phyloP scores from a whole-genome alignment of 2,888 invertebrate genomes.

The Drosophila maculinotata region DNA sequence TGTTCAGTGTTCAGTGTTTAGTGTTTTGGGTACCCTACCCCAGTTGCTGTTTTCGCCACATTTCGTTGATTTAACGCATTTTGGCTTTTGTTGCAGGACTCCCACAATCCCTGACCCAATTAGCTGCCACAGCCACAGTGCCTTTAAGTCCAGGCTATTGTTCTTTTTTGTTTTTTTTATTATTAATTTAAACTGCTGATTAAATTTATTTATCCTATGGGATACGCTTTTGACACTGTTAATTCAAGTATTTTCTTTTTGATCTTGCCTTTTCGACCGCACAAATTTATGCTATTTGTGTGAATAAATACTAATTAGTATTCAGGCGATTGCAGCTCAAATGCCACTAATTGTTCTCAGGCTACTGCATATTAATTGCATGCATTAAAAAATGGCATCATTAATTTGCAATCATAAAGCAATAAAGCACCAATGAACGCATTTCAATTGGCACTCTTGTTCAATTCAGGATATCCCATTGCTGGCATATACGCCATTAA shows the following conservation, averaged over 20 bases:
- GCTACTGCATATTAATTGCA: constrained; percentile 12
- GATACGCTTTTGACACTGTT: too few species aligned
- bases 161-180: too few species aligned
- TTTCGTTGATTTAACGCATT: constrained; percentile 23
- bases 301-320: too few species aligned
- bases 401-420: constrained; percentile 47
- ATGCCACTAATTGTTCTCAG: constrained; percentile 6
- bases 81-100: constrained; percentile 2
- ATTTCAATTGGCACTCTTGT: constrained; percentile 5
- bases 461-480: constrained; percentile 1
- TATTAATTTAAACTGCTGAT: too few species aligned
- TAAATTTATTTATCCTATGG: too few species aligned
- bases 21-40: neutral
- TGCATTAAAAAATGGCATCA: constrained; percentile 13
- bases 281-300: neutral
- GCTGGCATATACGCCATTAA: constrained; percentile 2
- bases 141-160: constrained; percentile 6
- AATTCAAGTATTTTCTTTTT: neutral
- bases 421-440: constrained; percentile 26
- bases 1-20: too few species aligned
- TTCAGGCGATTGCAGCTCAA: constrained; percentile 13
- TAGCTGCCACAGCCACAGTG: constrained; percentile 11
- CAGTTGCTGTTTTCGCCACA: constrained; percentile 10
- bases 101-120: constrained; percentile 37
- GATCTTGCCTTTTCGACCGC: neutral